These are phyloP conservation scores for Mergus octosetaceus DNA, from an alignment of 2,797 vertebrate genomes.

Conservation along the genomic window DNA sequence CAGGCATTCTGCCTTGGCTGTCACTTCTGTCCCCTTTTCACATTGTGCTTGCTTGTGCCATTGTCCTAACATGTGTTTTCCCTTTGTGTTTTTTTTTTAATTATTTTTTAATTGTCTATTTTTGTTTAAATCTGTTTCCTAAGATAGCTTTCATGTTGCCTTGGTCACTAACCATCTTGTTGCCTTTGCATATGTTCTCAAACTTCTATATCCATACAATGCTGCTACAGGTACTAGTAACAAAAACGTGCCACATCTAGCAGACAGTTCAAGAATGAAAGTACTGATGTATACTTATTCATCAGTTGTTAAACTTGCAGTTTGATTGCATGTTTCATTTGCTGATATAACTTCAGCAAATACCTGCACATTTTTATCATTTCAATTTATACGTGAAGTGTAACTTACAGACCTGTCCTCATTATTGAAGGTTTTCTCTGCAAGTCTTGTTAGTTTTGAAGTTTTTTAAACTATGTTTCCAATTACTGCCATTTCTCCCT, in stretches of 20 bases:
- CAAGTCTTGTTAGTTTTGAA: not conserved
- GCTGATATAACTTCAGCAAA: not conserved
- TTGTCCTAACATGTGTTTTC: not conserved
- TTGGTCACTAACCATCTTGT: not conserved
- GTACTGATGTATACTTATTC: not conserved
- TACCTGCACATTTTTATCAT: not conserved
- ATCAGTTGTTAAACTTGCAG: not conserved
- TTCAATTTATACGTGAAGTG: not conserved
- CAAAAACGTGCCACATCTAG: not conserved
- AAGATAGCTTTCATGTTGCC: not conserved
- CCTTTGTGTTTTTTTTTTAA: no score
- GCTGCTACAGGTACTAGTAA: not conserved
- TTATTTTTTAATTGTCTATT: not conserved
- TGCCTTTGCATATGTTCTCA: not conserved
- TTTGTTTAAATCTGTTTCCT: not conserved
- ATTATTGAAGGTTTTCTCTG: not conserved
- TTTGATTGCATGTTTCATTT: not conserved
- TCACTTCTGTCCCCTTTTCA: not conserved
- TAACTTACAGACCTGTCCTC: not conserved
- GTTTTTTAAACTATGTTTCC: not conserved
- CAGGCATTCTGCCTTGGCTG: not conserved
- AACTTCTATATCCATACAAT: not conserved
- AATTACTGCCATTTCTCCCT: not conserved
- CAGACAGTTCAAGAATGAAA: not conserved
- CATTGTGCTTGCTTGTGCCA: rapidly evolving